A percentile compares a stretch with the other conserved stretches of the same genome.
Conservation (phyloP, 2,888 invertebrate genomes). For the Synergus umbraculus region DNA sequence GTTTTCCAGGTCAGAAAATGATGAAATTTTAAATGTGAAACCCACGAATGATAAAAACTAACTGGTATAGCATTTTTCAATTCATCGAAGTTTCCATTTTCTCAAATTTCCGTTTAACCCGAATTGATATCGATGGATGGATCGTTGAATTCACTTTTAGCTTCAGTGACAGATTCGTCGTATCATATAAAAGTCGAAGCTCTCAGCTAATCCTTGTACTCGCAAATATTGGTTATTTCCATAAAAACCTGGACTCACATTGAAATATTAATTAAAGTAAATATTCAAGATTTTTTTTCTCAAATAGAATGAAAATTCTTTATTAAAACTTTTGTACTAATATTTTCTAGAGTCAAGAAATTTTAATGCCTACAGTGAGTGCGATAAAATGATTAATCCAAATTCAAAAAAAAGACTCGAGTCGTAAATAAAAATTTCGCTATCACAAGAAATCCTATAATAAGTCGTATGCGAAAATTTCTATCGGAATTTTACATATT, state of each 20-base stretch:
- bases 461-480: not conserved
- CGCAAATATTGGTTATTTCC: not conserved
- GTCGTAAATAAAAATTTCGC: not conserved
- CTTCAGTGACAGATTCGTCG: conserved; percentile 9
- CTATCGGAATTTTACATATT: not conserved
- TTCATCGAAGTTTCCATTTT: not conserved
- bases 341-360: not conserved
- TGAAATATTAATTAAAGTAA: not conserved
- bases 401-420: not conserved
- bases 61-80: not conserved
- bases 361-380: not conserved
- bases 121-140: conserved; percentile 16
- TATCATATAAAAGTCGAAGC: conserved; percentile 1
- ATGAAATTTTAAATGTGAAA: not conserved
- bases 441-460: conserved; percentile 20
- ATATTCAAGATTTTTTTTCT: not conserved
- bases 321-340: not conserved
- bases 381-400: not conserved
- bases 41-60: not conserved
- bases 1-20: not conserved
- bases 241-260: not conserved
- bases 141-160: not conserved
- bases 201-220: conserved; percentile 13
- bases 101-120: conserved; percentile 10
- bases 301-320: not conserved